These are phyloP conservation scores for Archivesica marissinica DNA, from an alignment of 1,140 invertebrate genomes.

Conservation along the genomic window DNA sequence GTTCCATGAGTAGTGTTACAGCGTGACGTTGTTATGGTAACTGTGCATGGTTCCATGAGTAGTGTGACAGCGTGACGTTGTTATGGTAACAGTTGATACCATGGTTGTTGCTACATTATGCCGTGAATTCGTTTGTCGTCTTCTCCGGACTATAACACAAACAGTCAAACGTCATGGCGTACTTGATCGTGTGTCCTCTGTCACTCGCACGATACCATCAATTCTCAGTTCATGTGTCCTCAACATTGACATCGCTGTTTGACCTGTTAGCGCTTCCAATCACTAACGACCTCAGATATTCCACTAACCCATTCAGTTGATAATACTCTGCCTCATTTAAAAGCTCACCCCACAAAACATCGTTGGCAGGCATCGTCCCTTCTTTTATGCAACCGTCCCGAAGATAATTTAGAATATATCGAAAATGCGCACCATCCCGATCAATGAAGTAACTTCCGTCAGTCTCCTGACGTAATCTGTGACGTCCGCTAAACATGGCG, in stretches of 20 bases:
- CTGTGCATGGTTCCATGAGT: too few species aligned
- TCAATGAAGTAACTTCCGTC: constrained; percentile 82
- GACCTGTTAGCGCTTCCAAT: constrained; percentile 39
- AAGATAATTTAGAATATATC: constrained; percentile 80
- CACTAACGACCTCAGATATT: constrained; percentile 69
- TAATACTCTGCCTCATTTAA: constrained; percentile 80
- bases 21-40: too few species aligned
- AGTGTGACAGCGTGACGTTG: too few species aligned
- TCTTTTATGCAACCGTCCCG: constrained; percentile 80
- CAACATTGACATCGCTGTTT: constrained; percentile 38
- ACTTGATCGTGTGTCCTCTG: too few species aligned
- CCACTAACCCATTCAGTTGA: constrained; percentile 74
- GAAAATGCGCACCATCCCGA: constrained; percentile 81
- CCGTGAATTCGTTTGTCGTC: too few species aligned
- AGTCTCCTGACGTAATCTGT: constrained; percentile 70
- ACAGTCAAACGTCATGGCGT: too few species aligned
- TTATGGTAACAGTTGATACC: too few species aligned
- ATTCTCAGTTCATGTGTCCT: constrained; percentile 20
- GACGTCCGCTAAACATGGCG: constrained; percentile 82
- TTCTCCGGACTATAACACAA: too few species aligned
- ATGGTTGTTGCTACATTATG: too few species aligned
- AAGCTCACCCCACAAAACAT: constrained; percentile 75
- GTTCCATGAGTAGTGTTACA: too few species aligned
- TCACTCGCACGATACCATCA: too few species aligned
- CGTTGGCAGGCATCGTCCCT: constrained; percentile 77